Conservation (phyloP, 1,140 invertebrate genomes). For the Papilio xuthus region DNA sequence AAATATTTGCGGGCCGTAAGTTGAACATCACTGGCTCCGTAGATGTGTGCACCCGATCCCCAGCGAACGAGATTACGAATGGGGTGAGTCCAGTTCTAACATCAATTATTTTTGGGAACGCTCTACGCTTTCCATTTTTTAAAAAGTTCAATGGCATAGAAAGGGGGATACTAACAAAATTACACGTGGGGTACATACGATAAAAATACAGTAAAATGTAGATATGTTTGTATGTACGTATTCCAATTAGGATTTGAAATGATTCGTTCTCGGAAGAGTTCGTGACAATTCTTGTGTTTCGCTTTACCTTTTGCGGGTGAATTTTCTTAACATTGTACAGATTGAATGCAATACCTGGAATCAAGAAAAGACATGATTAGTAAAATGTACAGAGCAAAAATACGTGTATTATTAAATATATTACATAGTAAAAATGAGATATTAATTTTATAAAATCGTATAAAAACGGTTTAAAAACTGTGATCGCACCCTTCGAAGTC, state of each 20-base stretch:
- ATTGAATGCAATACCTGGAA: conserved; percentile 51
- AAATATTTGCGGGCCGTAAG: background rate
- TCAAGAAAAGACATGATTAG: conserved; percentile 44
- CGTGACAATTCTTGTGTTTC: conserved; percentile 57
- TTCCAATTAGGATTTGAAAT: conserved; percentile 52
- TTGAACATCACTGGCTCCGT: background rate
- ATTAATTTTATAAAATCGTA: background rate
- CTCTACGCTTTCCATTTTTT: conserved; percentile 75
- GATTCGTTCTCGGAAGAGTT: conserved; percentile 57
- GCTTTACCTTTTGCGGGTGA: conserved; percentile 66
- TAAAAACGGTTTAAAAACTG: background rate
- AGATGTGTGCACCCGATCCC: conserved; percentile 31
- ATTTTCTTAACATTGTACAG: conserved; percentile 51
- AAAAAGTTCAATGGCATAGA: conserved; percentile 60
- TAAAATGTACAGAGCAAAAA: background rate
- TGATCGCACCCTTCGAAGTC: background rate
- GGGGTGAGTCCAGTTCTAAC: conserved; percentile 68
- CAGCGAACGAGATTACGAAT: conserved; percentile 60
- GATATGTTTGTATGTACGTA: conserved; percentile 39
- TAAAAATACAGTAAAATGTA: conserved; percentile 35
- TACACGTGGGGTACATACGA: conserved; percentile 51
- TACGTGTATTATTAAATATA: background rate
- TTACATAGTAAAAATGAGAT: too few relatives aligned
- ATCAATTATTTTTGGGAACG: conserved; percentile 74
- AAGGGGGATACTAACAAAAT: conserved; percentile 71